Evolutionary conservation across 2,113 vertebrate genomes (phyloP), one percentile per base, ranked within the genome.

Genomic region (Anoura caudifer): DNA sequence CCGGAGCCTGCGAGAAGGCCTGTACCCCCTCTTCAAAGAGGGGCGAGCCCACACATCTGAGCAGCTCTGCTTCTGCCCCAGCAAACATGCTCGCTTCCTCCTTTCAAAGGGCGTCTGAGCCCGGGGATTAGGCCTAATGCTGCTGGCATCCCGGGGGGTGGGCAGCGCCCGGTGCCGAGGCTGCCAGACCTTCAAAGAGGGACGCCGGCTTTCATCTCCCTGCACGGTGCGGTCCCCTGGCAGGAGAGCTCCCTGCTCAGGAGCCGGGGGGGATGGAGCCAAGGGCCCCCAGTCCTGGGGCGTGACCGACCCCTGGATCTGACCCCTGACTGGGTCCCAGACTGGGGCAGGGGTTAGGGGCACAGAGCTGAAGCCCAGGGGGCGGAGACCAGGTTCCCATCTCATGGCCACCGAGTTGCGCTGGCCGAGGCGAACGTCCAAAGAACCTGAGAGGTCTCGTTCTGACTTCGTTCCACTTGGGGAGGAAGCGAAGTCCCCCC

Each of bases 61-160:
- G 92, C 47, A 22, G 80, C 88, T 85, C 92, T 65, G 95, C 54
- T 67, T 84, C 77, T 63, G 84, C 26, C 95, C 88, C 83, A 19
- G 82, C 85, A 95, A 77, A 96, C 90, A 93, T 17, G 82, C 80
- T 45, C 3, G 94, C 96, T 97, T 98, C 97, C 96, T 97, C 95
- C 94, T 89, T 97, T 97, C 97, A 97, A 97, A 97, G 97, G 41
- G 52, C 19, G 95, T 95, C 97, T 97, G 97, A 97, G 97, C 98
- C 87, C 33, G 0, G 90, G 97, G 97, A 97, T 97, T 97, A 98
- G 61, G 22, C 67, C 95, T 96, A 47, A 97, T 90, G 97, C 97
- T 14, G 16, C 91, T 38, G 95, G 94, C 93, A 98, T 97, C 90
- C 59, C 11, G 5, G 67, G 61, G 91, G 59, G 22, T 0, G 54